Evolutionary conservation across 2,113 vertebrate species (phyloP), one percentile per base, ranked within the genome.

Genomic region (Stigmatopora nigra): DNA sequence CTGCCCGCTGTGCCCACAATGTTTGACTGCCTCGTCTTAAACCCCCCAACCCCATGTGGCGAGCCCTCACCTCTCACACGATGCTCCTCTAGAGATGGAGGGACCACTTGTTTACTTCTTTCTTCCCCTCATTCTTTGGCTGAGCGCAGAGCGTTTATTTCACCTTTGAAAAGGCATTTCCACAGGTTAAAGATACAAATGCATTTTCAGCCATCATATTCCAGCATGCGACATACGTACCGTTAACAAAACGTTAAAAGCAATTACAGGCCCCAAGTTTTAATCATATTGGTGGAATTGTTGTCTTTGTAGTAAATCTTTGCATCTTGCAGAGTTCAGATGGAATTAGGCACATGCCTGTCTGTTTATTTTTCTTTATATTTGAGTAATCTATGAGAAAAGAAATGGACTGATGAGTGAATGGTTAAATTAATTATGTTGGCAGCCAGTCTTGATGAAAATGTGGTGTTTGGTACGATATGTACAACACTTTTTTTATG

Each of bases 11-110:
- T 74, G 65, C 66, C 72, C 70, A 36, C 35, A 1, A 36, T 58
- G 59, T 61, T 61, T 61, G 59, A 61, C 59, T 45, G 13, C 19
- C 59, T 71, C 72, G 68, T 65, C 49, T 63, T 48, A 71, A 75
- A 62, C 14, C 20, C 6, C 49, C 7, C 69, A 16, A 47, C 14
- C 76, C 78, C 81, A 76, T 11, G 67, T 56, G 65, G 79, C 69
- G 71, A 85, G 68, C 72, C 76, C 78, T 76, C 63, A 36, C 69
- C 76, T 73, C 41, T 62, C 69, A 69, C 79, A 76, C 72, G 76
- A 82, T 70, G 83, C 75, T 74, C 80, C 71, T 73, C 73, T 45
- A 22, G 79, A 81, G 85, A 83, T 84, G 83, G 81, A 69, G 56
- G 73, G 61, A 79, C 74, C 51, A 76, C 60, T 69, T 85, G 74